Evolutionary conservation across 2,888 invertebrate genomes (phyloP).

Genomic region (Melanotus villosus): DNA sequence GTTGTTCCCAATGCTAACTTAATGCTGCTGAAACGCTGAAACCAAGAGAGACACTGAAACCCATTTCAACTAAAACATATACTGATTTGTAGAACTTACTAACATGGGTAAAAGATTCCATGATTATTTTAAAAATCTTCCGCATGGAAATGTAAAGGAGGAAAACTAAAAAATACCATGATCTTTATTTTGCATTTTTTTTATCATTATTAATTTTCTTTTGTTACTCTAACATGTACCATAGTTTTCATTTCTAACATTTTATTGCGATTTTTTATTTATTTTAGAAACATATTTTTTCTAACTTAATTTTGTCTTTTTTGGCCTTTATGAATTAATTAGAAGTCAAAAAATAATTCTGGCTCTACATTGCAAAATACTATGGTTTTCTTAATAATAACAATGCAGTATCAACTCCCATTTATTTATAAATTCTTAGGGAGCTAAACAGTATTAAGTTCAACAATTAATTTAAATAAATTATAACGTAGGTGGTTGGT

Average conservation of each 20-base stretch:
- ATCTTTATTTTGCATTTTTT: neutral
- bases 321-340: neutral
- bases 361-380: neutral
- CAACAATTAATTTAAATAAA: neutral
- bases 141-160: neutral
- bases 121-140: constrained; percentile 4
- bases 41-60: too few species aligned
- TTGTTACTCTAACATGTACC: neutral
- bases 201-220: neutral
- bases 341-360: neutral
- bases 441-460: neutral
- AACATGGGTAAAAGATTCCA: too few species aligned
- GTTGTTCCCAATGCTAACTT: too few species aligned
- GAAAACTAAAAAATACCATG: neutral
- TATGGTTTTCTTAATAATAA: neutral
- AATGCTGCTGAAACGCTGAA: too few species aligned
- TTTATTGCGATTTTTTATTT: neutral
- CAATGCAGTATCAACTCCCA: neutral
- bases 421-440: neutral
- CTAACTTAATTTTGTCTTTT: constrained; percentile 2
- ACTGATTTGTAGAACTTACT: too few species aligned
- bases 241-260: constrained; percentile 3
- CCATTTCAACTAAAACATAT: too few species aligned
- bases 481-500: too few species aligned
- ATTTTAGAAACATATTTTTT: neutral